Evolutionary conservation across 2,113 vertebrate species (phyloP), one percentile per base, ranked within the genome.

Genomic region (Jacana jacana): DNA sequence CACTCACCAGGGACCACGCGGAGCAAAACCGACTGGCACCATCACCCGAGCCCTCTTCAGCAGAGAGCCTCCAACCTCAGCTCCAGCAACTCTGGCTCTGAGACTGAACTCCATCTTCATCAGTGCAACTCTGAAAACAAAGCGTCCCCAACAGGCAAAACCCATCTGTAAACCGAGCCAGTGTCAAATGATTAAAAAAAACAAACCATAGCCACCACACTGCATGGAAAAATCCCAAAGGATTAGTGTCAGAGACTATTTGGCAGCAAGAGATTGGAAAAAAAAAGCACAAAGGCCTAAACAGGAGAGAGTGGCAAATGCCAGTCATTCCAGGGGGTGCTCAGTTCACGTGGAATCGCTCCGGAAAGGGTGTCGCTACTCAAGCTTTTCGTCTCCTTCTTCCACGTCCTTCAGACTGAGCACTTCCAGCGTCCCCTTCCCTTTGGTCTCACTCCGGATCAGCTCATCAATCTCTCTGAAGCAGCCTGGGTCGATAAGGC

Each of bases 381-480:
- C 98, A 4, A 99, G 94, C 33, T 98, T 99, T 97, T 99, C 99
- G 11, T 99, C 99, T 75, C 99, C 99, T 96, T 99, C 99, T 94
- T 99, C 99, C 95, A 99, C 99, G 1, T 99, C 99, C 93, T 99
- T 99, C 97, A 99, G 97, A 58, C 93, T 99, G 91, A 99, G 98
- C 24, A 99, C 99, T 96, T 99, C 99, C 96, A 99, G 97, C 0
- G 98, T 98, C 24, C 99, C 99, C 63, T 97, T 98, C 77, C 99
- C 99, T 97, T 98, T 99, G 0, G 99, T 99, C 97, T 99, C 99
- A 5, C 98, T 99, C 81, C 99, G 98, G 79, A 99, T 98, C 93
- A 99, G 97, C 96, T 99, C 99, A n/a, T 99, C 99, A 2, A 99
- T 98, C 97, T 99, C 99, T 72, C 99, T 97, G 98, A 99, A 99